Base-by-base conservation (phyloP, 2,113 vertebrate species). In the Capreolus pygargus region DNA sequence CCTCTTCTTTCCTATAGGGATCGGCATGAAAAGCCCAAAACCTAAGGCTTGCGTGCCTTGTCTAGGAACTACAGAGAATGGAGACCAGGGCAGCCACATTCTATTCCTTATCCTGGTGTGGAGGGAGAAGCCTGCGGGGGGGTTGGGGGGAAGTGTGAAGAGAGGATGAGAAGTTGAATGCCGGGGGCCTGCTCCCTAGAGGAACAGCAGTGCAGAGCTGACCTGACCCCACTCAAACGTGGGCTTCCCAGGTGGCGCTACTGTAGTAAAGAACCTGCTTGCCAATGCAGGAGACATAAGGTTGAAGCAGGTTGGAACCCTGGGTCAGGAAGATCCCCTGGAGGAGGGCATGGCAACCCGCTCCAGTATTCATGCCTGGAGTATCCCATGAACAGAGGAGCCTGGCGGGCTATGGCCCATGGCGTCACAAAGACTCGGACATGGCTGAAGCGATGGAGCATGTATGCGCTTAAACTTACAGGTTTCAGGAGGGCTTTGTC, bases 61-160 rank as follows among this genome's bases (percentile, higher is more conserved):
- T 43, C 25, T 15, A 17, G 52, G 54, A 86, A 92, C 28, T 43
- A 33, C 16, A 60, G 93, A n/a, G 39, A 92, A 79, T 7, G 21
- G 13, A 16, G 33, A 1, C 1, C 19, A 15, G n/a, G 1, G 23
- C 6, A 13, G 61, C 12, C 36, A 23, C 23, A n/a, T 17, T 25
- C 79, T 16, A 23, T 6, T 81, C 50, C 16, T 23, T 12, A 9
- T 30, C 36, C 89, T 33, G 89, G 28, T 6, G 8, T 4, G 36
- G 14, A 11, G 4, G 12, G 5, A 79, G 70, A 90, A n/a, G 17
- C 28, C 39, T 58, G 23, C 39, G 3, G 39, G 23, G 23, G 70
- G 70, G 6, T 6, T 0, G 1, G 5, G 7, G 45, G 25, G 11
- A 2, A 1, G 39, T 9, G 27, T 16, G 6, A 15, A 33, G 14